Conservation (phyloP, 2,888 invertebrate species). For the Metopia argyrocephala region DNA sequence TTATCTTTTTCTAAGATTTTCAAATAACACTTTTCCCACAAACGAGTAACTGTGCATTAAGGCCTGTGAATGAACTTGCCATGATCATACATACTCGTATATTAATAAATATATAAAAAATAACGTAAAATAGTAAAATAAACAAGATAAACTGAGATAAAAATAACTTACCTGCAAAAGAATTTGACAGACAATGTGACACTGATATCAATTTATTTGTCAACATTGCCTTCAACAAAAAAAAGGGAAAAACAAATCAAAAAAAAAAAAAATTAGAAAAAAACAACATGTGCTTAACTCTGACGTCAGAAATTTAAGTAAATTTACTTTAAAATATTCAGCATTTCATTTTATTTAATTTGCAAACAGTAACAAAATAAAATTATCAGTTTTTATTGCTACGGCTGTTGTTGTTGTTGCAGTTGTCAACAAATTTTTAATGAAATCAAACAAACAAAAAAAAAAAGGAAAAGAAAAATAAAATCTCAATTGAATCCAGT, state of each 20-base stretch:
- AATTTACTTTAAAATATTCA: slow-evolving; percentile 45
- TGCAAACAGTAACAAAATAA: neutral
- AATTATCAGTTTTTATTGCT: neutral
- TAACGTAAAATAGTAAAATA: slow-evolving; percentile 19
- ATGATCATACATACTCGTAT: neutral
- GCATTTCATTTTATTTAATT: slow-evolving; percentile 13
- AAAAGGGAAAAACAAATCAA: neutral
- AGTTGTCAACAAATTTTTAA: neutral
- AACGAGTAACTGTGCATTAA: neutral
- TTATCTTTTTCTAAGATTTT: neutral
- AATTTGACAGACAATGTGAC: slow-evolving; percentile 39
- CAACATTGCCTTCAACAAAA: slow-evolving; percentile 20
- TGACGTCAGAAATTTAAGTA: slow-evolving; percentile 28
- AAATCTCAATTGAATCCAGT: slow-evolving; percentile 10
- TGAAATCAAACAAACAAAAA: neutral
- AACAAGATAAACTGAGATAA: slow-evolving; percentile 13
- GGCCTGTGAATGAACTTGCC: neutral
- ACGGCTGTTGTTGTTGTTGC: neutral
- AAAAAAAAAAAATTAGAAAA: neutral
- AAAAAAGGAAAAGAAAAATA: neutral
- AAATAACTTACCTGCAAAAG: slow-evolving; percentile 18
- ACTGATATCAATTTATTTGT: slow-evolving; percentile 21
- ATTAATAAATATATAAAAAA: neutral
- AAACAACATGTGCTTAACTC: neutral
- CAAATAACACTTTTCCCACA: neutral